Percentiles rank a stretch among this genome's conserved stretches.
Conservation (phyloP, 2,797 vertebrate genomes). For the Podargus strigoides region DNA sequence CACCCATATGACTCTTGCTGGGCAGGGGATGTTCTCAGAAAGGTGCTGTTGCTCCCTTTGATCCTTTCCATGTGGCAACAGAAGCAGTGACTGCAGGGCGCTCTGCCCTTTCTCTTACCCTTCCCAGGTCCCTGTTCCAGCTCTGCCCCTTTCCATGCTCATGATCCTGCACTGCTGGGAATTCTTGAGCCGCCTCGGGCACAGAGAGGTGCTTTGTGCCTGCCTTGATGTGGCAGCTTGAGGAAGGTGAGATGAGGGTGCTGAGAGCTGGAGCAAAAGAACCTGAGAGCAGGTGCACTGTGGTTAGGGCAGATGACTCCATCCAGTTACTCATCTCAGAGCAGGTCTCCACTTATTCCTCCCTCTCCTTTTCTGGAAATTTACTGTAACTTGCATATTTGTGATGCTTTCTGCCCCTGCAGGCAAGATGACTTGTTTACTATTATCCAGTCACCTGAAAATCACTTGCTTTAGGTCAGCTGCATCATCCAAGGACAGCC, state of each 20-base stretch:
- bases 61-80: neutral
- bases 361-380: conserved; percentile 12
- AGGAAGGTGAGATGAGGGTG: neutral
- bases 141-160: neutral
- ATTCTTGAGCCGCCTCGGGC: neutral
- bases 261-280: neutral
- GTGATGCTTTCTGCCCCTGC: conserved; percentile 8
- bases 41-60: neutral
- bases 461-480: conserved; percentile 5
- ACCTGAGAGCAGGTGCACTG: conserved; percentile 34
- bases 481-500: neutral
- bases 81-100: neutral
- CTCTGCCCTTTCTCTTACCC: neutral
- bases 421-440: conserved; percentile 6
- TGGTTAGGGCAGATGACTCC: conserved; percentile 20
- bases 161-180: neutral
- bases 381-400: conserved; percentile 25
- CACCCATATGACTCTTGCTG: neutral
- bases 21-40: neutral
- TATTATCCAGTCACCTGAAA: neutral
- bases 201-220: rapidly evolving
- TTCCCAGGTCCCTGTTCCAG: neutral
- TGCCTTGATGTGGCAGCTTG: neutral
- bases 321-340: neutral
- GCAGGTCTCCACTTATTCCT: conserved; percentile 50